Base-by-base conservation (phyloP, 2,888 invertebrate species). In the Drosophila maculinotata region DNA sequence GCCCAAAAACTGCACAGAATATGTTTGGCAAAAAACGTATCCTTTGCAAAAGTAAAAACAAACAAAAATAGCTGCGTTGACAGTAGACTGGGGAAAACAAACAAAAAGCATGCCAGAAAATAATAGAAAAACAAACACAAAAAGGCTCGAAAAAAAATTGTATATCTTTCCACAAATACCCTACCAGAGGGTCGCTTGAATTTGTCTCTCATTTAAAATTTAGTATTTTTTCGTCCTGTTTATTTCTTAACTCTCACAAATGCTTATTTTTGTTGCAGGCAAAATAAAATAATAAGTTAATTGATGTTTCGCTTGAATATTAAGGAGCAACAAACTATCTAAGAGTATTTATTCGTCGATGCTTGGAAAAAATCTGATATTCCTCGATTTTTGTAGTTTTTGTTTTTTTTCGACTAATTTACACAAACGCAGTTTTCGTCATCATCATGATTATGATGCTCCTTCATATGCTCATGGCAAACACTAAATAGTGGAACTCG, bases 401-500 rank as follows among this genome's bases (percentile, higher is more conserved):
- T 57, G 38, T 42, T 44, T 31, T 41, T 67, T 82, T 69, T 59
- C 58, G 39, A 56, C 83, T 85, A 74, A 82, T 85, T 82, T 79
- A 38, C 62, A 67, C 64, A 76, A 77, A 67, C 71, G 77, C 63
- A 66, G 63, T 57, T 65, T 71, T 48, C 52, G 53, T 48, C 60
- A 58, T 49, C 63, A 54, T 45, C 63, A 70, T 67, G 49, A 63
- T 48, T 45, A 53, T 54, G 52, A 26, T 36, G 26, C 44, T 45
- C 33, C 36, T 14, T 10, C 26, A 30, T 36, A 41, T 42, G 36
- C 47, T 44, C 28, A 44, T 23, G 33, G 25, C 39, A 56, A 47
- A 56, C 48, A 63, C 51, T 58, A 57, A 57, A 69, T 48, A 36
- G 36, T 44, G 12, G 36, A 58, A 49, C 75, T 66, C 57, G 45